A percentile compares a stretch with the other conserved stretches of the same genome.
These are phyloP conservation scores for Hipparchia semele DNA, from an alignment of 2,888 invertebrate genomes.

Conservation along the genomic window DNA sequence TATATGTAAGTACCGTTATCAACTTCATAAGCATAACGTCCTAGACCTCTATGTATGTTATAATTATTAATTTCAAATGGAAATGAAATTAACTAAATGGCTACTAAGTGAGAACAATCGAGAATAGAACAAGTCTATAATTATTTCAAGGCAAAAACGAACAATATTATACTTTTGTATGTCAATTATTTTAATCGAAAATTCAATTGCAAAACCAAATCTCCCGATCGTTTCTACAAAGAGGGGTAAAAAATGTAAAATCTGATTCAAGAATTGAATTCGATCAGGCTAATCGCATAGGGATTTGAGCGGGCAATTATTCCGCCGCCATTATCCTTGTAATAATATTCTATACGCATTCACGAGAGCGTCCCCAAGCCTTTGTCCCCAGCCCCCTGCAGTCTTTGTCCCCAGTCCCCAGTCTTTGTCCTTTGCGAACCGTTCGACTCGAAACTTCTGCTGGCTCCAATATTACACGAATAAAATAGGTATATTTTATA, in stretches of 20 bases:
- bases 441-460: slow-evolving; percentile 48
- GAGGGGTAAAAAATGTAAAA: not conserved
- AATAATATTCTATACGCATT: slow-evolving; percentile 42
- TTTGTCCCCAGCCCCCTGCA: slow-evolving; percentile 45
- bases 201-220: not conserved
- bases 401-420: slow-evolving; percentile 44
- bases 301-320: slow-evolving; percentile 21
- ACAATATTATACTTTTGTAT: not conserved
- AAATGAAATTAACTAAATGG: too few species aligned
- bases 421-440: slow-evolving; percentile 49
- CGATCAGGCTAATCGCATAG: slow-evolving; percentile 23
- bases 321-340: slow-evolving; percentile 33
- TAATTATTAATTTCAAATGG: too few species aligned
- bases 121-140: too few species aligned
- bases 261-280: slow-evolving; percentile 13
- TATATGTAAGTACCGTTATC: too few species aligned
- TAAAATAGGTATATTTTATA: slow-evolving; percentile 28
- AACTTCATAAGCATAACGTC: too few species aligned
- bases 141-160: too few species aligned
- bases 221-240: not conserved
- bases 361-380: slow-evolving; percentile 45
- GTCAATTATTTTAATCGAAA: not conserved
- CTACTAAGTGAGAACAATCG: too few species aligned
- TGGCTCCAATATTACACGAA: slow-evolving; percentile 27
- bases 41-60: too few species aligned